These are phyloP conservation scores for Probosciger aterrimus DNA, from an alignment of 2,113 vertebrate genomes.

Conservation along the genomic window DNA sequence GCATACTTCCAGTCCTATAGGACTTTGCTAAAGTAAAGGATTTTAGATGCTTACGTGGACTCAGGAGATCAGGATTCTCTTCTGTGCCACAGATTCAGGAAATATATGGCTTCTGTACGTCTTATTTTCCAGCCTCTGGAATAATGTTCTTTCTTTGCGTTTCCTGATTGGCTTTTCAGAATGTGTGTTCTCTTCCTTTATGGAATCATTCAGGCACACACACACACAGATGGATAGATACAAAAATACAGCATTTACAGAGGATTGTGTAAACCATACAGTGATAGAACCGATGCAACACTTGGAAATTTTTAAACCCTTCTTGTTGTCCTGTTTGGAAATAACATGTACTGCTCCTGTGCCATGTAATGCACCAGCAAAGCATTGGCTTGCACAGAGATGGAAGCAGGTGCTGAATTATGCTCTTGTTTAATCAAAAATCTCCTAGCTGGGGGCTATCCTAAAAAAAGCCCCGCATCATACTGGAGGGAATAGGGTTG, in stretches of 20 bases:
- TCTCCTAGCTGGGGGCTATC: neutral
- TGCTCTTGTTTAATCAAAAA: neutral
- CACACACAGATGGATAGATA: neutral
- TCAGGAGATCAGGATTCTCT: neutral
- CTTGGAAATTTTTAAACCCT: neutral
- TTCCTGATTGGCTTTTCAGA: neutral
- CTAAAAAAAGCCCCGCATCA: rapidly evolving
- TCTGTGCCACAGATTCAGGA: neutral
- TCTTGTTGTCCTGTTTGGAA: neutral
- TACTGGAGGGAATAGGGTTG: neutral
- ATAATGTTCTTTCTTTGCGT: neutral
- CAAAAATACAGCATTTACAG: neutral
- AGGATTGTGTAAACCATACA: neutral
- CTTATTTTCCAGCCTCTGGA: neutral
- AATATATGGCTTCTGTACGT: neutral
- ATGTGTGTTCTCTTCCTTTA: neutral
- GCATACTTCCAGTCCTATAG: neutral
- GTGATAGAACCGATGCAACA: neutral
- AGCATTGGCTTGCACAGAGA: neutral
- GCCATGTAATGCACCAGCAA: neutral
- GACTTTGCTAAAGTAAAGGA: neutral
- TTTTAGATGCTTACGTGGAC: neutral
- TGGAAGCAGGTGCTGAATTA: neutral
- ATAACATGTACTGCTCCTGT: neutral
- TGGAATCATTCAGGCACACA: neutral